phyloP scores from a whole-genome alignment of 1,140 invertebrate genomes.

The Rhopalosiphum padi region DNA sequence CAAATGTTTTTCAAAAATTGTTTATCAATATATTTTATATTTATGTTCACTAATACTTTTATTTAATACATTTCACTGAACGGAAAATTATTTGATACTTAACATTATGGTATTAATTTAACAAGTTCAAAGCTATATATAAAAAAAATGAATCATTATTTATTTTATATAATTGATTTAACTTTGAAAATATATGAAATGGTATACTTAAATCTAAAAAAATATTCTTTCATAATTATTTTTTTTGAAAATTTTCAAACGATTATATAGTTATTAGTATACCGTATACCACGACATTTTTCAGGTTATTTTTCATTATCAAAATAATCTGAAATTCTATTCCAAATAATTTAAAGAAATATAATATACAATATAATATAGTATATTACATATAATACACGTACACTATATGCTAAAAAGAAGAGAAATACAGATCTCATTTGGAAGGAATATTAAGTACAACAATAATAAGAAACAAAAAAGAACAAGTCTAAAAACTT shows the following conservation, averaged over 20 bases:
- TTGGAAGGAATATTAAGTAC: conserved; percentile 12
- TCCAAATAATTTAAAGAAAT: not conserved
- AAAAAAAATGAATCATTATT: not conserved
- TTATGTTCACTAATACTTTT: too few species aligned
- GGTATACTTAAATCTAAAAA: not conserved
- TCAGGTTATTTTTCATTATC: not conserved
- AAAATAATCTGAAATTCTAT: not conserved
- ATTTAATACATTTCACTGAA: too few species aligned
- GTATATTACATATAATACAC: not conserved
- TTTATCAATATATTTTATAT: too few species aligned
- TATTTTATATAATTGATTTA: not conserved
- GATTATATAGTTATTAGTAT: too few species aligned
- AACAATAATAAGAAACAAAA: conserved; percentile 24
- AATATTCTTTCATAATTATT: not conserved
- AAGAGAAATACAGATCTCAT: not conserved
- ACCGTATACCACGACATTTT: not conserved
- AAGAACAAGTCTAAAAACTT: conserved; percentile 45
- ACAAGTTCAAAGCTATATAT: not conserved
- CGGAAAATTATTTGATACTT: too few species aligned
- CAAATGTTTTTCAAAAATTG: too few species aligned
- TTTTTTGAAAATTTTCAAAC: not conserved
- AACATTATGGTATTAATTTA: not conserved
- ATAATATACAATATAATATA: not conserved
- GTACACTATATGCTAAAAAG: not conserved
- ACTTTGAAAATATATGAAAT: not conserved